A percentile compares a stretch with the other conserved stretches of the same genome.
Evolutionary conservation across 1,140 invertebrate species (phyloP).

Genomic region (Drosophila willistoni): DNA sequence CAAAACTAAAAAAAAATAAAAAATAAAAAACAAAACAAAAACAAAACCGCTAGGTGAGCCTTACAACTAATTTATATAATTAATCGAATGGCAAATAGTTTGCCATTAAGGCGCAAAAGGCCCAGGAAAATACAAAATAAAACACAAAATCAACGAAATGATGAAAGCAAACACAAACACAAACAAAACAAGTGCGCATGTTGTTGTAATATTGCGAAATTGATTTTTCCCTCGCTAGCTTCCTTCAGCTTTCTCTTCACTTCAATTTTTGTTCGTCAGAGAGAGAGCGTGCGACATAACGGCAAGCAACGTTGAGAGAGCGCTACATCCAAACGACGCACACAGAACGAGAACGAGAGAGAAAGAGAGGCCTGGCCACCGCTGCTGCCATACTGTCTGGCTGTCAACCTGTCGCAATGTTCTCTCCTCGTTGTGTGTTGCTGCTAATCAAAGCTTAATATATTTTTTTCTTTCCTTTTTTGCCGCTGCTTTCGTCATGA

Average conservation of each 20-base stretch:
- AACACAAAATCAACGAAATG: conserved; percentile 20
- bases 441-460: conserved; percentile 71
- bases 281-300: conserved; percentile 18
- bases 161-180: conserved; percentile 46
- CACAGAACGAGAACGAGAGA: conserved; percentile 15
- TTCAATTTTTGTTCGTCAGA: not conserved
- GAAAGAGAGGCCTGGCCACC: conserved; percentile 42
- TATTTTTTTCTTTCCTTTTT: conserved; percentile 63
- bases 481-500: conserved; percentile 82
- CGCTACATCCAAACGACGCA: too few relatives aligned
- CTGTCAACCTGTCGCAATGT: conserved; percentile 63
- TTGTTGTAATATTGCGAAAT: conserved; percentile 78
- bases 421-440: conserved; percentile 17
- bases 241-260: conserved; percentile 23
- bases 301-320: not conserved
- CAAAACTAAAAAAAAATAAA: too few relatives aligned
- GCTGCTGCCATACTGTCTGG: conserved; percentile 70
- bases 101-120: conserved; percentile 36
- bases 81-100: not conserved
- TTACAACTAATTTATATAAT: conserved; percentile 25
- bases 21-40: not conserved
- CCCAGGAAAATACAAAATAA: conserved; percentile 21
- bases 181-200: conserved; percentile 60
- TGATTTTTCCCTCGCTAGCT: conserved; percentile 73
- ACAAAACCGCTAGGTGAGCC: not conserved